phyloP scores from a whole-genome alignment of 2,797 vertebrate genomes.

The Micrastur ruficollis region DNA sequence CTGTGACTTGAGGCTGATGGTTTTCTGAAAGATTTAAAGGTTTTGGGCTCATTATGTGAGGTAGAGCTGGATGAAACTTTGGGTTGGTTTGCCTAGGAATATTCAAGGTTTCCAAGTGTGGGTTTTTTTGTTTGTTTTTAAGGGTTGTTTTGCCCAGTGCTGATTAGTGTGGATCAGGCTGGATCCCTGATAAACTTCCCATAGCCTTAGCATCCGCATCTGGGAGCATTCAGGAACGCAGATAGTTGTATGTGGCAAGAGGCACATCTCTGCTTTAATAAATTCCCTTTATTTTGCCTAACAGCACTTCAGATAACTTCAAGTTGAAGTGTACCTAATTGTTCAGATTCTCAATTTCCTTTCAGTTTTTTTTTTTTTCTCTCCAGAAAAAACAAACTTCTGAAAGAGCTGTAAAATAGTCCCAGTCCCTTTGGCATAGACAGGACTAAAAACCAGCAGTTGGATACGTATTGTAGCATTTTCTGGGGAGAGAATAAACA shows the following conservation, averaged over 20 bases:
- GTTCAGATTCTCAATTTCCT: neutral
- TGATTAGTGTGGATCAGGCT: neutral
- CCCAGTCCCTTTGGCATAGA: neutral
- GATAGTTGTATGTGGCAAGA: neutral
- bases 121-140: neutral
- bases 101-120: neutral
- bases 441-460: neutral
- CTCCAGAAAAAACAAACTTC: rapidly evolving
- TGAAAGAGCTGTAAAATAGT: neutral
- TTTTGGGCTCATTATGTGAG: neutral
- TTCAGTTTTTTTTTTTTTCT: no score
- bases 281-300: neutral
- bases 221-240: neutral
- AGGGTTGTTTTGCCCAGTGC: neutral
- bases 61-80: neutral
- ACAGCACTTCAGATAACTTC: neutral
- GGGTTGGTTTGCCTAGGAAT: neutral
- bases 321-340: neutral
- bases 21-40: neutral
- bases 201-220: neutral
- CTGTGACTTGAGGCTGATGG: neutral
- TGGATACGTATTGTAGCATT: neutral
- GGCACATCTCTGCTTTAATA: neutral
- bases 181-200: neutral
- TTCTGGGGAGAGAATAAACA: neutral